A percentile compares a stretch with the other conserved stretches of the same genome.
These are phyloP conservation scores for Mesocricetus auratus DNA, from an alignment of 2,113 vertebrate species.

Conservation along the genomic window DNA sequence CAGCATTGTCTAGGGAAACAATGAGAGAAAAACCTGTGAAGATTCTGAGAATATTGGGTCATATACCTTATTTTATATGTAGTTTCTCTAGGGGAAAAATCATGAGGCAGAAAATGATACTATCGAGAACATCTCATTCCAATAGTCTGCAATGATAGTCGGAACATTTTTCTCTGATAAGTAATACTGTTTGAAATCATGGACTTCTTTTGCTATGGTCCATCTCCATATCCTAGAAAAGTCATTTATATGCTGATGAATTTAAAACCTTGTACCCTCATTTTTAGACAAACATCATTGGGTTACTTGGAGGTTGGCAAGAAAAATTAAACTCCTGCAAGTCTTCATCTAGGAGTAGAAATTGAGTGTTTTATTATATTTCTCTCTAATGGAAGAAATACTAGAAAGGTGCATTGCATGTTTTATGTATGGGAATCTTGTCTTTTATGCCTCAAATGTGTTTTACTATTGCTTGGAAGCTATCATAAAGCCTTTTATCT, in stretches of 20 bases:
- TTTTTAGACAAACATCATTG: constrained; percentile 59
- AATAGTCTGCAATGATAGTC: constrained; percentile 66
- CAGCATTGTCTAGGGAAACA: constrained; percentile 51
- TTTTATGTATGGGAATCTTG: constrained; percentile 81
- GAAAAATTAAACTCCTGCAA: constrained; percentile 76
- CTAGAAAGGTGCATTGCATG: constrained; percentile 68
- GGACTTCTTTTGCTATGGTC: constrained; percentile 68
- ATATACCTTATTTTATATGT: constrained; percentile 61
- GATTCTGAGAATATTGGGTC: constrained; percentile 51
- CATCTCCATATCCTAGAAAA: constrained; percentile 69
- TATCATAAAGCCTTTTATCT: constrained; percentile 83
- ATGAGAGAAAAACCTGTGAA: constrained; percentile 47
- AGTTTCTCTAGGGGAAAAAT: constrained; percentile 58
- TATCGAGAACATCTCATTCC: constrained; percentile 67
- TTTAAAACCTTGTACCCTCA: constrained; percentile 71
- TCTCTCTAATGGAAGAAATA: constrained; percentile 72
- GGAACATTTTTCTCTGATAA: constrained; percentile 67
- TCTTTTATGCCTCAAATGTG: constrained; percentile 77
- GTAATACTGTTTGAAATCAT: constrained; percentile 65
- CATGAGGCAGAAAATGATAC: constrained; percentile 67
- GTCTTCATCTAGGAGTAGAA: constrained; percentile 68
- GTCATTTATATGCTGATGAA: constrained; percentile 77
- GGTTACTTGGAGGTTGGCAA: constrained; percentile 65
- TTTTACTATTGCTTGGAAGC: constrained; percentile 83
- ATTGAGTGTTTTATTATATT: constrained; percentile 75